A percentile compares a stretch with the other conserved stretches of the same genome.
Evolutionary conservation across 2,113 vertebrate species (phyloP).

Genomic region (Chaenogobius annularis): DNA sequence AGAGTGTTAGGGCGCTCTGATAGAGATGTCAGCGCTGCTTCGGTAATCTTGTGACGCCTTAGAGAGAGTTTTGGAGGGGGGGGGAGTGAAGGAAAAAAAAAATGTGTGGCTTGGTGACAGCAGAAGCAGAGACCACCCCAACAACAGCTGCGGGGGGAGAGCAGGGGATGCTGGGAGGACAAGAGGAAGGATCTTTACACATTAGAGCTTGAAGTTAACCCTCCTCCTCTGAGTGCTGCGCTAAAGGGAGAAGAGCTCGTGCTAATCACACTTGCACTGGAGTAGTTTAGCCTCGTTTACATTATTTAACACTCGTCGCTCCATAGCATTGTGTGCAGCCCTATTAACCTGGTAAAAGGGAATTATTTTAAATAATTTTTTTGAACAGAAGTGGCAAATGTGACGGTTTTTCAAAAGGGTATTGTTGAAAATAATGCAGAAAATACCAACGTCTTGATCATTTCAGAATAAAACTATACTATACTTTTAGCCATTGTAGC

Average conservation of each 20-base stretch:
- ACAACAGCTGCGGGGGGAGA: slow-evolving; percentile 67
- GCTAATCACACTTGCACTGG: slow-evolving; percentile 42
- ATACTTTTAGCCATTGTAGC: too few relatives aligned
- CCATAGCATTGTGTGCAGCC: not conserved
- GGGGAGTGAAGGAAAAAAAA: slow-evolving; percentile 7
- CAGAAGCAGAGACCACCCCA: slow-evolving; percentile 69
- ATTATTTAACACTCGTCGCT: slow-evolving; percentile 44
- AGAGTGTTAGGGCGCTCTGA: slow-evolving; percentile 67
- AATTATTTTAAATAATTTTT: too few relatives aligned
- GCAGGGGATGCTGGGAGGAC: slow-evolving; percentile 56
- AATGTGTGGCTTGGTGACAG: slow-evolving; percentile 64
- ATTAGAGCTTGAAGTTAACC: slow-evolving; percentile 56
- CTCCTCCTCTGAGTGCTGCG: slow-evolving; percentile 41
- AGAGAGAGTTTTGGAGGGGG: slow-evolving; percentile 20
- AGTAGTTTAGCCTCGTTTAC: slow-evolving; percentile 54
- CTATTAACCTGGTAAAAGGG: too few relatives aligned
- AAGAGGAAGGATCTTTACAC: slow-evolving; percentile 41
- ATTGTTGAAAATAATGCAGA: too few relatives aligned
- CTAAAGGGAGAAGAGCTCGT: slow-evolving; percentile 32
- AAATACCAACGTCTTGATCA: too few relatives aligned
- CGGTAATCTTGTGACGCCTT: slow-evolving; percentile 69
- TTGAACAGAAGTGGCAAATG: too few relatives aligned
- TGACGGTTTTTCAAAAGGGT: too few relatives aligned
- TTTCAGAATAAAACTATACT: too few relatives aligned
- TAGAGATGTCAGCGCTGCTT: slow-evolving; percentile 74